phyloP scores from a whole-genome alignment of 2,113 vertebrate genomes.

The Aepyceros melampus region DNA sequence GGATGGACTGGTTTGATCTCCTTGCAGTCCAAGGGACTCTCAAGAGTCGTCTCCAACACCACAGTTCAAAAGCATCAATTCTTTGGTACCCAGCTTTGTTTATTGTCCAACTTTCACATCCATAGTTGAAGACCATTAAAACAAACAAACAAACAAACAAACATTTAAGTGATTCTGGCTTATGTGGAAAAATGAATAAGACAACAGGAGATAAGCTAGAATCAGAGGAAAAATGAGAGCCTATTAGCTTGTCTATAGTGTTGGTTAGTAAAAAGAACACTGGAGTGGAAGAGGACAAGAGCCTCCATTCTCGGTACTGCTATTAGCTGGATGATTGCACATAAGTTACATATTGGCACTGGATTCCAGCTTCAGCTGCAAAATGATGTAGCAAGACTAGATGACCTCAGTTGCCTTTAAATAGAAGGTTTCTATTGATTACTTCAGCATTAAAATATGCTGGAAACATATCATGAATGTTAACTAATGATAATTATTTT shows the following conservation, averaged over 20 bases:
- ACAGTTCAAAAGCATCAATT: background rate
- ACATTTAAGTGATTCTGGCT: background rate
- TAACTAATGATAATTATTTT: background rate
- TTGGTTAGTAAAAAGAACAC: background rate
- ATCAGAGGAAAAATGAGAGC: background rate
- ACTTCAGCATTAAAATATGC: background rate
- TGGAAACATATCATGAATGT: background rate
- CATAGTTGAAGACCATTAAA: background rate
- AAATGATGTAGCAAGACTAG: background rate
- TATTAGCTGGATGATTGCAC: background rate
- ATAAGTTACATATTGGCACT: background rate
- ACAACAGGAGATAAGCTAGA: background rate
- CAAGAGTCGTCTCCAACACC: background rate
- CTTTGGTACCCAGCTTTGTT: background rate
- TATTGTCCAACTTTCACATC: background rate
- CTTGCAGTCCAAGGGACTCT: background rate
- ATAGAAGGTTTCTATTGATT: background rate
- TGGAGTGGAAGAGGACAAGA: background rate
- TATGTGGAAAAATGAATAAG: background rate
- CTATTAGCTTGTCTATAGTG: background rate
- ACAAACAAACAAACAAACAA: background rate
- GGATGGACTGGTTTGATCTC: background rate
- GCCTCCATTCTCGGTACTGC: background rate
- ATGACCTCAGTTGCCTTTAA: background rate
- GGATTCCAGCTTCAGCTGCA: background rate